Percentiles rank a stretch among this genome's conserved stretches.
Conservation (phyloP, 2,888 invertebrate species). For the Nephrotoma appendiculata region DNA sequence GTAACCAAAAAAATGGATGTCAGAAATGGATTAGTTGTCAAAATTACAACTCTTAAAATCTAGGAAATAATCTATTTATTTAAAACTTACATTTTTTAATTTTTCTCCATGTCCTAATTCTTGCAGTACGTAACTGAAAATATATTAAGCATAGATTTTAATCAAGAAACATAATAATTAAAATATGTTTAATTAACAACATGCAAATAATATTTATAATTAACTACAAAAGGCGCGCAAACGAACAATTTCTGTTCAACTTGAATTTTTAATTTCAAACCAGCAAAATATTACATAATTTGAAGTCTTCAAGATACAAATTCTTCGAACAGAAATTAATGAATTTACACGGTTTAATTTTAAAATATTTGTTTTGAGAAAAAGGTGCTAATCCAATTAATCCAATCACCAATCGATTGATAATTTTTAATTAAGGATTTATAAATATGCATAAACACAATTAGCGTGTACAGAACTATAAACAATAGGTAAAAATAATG, state of each 20-base stretch:
- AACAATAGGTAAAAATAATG: not conserved
- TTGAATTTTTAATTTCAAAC: too few species aligned
- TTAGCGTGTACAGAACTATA: not conserved
- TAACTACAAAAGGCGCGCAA: not conserved
- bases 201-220: not conserved
- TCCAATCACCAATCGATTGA: not conserved
- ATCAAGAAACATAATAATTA: not conserved
- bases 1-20: too few species aligned
- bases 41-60: too few species aligned
- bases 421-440: not conserved
- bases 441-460: not conserved
- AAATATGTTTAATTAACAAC: not conserved
- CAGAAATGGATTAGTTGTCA: too few species aligned
- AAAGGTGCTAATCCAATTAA: constrained; percentile 12
- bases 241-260: too few species aligned
- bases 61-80: too few species aligned
- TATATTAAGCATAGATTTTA: not conserved
- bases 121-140: constrained; percentile 52
- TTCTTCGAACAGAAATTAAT: too few species aligned
- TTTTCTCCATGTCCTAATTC: constrained; percentile 54
- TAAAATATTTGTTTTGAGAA: not conserved
- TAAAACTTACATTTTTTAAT: constrained; percentile 50
- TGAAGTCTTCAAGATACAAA: too few species aligned
- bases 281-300: too few species aligned
- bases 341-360: not conserved